Conservation (phyloP, 2,797 vertebrate species). For the Hyperoplus lanceolatus region DNA sequence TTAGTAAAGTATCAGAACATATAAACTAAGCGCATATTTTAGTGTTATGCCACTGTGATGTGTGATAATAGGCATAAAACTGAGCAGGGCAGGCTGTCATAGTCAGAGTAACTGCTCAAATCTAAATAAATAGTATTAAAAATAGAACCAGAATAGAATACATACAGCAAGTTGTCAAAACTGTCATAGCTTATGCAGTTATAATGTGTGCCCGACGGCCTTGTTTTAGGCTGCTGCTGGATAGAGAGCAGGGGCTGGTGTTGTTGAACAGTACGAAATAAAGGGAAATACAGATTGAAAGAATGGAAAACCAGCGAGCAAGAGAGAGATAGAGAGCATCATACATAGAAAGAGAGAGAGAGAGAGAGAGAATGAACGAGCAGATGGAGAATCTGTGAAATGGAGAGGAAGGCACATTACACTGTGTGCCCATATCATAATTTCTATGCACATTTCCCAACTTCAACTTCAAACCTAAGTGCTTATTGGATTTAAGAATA, state of each 20-base stretch:
- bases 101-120: conserved; percentile 12
- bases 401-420: conserved; percentile 43
- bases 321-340: not conserved
- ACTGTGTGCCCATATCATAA: not conserved
- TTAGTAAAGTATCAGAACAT: not conserved
- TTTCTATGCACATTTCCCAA: too few species aligned
- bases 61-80: conserved; percentile 11
- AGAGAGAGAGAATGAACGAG: conserved; percentile 17
- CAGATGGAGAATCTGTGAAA: conserved; percentile 63
- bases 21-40: not conserved
- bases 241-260: conserved; percentile 45
- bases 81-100: not conserved
- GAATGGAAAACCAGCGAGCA: conserved; percentile 17
- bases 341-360: not conserved
- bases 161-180: conserved; percentile 31
- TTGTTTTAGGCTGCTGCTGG: conserved; percentile 47
- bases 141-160: conserved; percentile 34
- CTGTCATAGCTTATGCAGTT: conserved; percentile 39
- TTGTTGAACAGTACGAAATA: conserved; percentile 36
- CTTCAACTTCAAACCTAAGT: too few species aligned
- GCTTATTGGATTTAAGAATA: too few species aligned
- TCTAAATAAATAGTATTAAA: conserved; percentile 21
- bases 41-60: not conserved
- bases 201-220: conserved; percentile 47
- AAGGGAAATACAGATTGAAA: conserved; percentile 38